Evolutionary conservation across 2,888 invertebrate species (phyloP).

Genomic region (Nemotelus nigrinus): DNA sequence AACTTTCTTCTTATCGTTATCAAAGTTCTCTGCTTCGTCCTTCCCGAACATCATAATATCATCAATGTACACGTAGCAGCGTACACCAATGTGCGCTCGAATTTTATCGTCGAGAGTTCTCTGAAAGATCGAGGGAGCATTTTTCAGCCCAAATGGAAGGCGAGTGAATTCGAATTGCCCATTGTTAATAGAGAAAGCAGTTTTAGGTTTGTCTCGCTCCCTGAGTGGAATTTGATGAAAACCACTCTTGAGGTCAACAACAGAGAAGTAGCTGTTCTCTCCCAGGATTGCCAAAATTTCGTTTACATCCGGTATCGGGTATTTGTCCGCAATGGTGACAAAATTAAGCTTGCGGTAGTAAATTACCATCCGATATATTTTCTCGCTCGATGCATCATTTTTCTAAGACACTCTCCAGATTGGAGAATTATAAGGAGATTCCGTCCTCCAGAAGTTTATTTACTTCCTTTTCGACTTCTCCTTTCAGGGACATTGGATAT

Average conservation of each 20-base stretch:
- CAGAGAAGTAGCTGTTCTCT: conserved; percentile 34
- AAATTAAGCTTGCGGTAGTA: neutral
- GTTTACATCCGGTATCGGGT: conserved; percentile 11
- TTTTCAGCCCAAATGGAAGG: conserved; percentile 9
- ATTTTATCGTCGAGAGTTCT: neutral
- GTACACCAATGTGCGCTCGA: neutral
- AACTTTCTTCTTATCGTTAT: too few relatives aligned
- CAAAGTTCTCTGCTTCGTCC: neutral
- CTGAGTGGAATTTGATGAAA: neutral
- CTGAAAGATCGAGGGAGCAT: neutral
- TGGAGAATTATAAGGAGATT: conserved; percentile 17
- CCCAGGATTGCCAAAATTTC: conserved; percentile 46
- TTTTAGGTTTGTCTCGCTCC: conserved; percentile 4
- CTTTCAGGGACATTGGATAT: conserved; percentile 20
- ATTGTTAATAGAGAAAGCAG: neutral
- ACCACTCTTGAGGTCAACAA: conserved; percentile 3
- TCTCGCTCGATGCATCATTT: neutral
- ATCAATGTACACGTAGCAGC: conserved; percentile 1
- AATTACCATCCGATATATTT: conserved; percentile 8
- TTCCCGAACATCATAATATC: conserved; percentile 3
- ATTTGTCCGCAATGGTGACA: neutral
- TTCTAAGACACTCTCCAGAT: neutral
- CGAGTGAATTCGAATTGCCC: neutral
- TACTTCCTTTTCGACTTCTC: neutral
- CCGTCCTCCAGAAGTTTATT: conserved; percentile 12